Conservation (phyloP, 2,113 vertebrate species). For the Phrynosoma blainvillii region DNA sequence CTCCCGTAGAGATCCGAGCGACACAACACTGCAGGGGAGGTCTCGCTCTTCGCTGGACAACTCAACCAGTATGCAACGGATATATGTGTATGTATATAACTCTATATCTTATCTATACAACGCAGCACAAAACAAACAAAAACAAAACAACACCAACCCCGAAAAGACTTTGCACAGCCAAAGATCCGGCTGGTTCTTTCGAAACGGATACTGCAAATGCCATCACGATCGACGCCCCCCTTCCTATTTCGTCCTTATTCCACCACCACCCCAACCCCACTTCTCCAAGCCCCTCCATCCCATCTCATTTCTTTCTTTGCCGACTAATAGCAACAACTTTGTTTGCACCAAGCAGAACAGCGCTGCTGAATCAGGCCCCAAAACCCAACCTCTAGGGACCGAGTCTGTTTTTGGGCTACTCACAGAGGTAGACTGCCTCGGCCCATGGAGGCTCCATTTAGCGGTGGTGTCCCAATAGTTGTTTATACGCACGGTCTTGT, state of each 20-base stretch:
- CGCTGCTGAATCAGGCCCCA: background rate
- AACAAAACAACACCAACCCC: too few species aligned
- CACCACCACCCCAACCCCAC: background rate
- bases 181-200: background rate
- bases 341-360: too few species aligned
- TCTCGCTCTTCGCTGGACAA: background rate
- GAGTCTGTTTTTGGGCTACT: background rate
- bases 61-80: slow-evolving; percentile 14
- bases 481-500: too few species aligned
- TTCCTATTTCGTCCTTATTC: background rate
- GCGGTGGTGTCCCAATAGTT: background rate
- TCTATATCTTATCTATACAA: background rate
- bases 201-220: background rate
- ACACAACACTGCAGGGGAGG: too few species aligned
- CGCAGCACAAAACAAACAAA: background rate
- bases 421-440: background rate
- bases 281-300: background rate
- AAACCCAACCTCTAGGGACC: background rate
- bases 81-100: background rate
- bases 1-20: too few species aligned
- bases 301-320: too few species aligned
- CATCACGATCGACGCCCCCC: background rate
- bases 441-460: background rate
- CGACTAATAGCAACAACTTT: background rate
- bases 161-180: background rate